phyloP scores from a whole-genome alignment of 2,888 invertebrate species.

The Diaprepes abbreviatus region DNA sequence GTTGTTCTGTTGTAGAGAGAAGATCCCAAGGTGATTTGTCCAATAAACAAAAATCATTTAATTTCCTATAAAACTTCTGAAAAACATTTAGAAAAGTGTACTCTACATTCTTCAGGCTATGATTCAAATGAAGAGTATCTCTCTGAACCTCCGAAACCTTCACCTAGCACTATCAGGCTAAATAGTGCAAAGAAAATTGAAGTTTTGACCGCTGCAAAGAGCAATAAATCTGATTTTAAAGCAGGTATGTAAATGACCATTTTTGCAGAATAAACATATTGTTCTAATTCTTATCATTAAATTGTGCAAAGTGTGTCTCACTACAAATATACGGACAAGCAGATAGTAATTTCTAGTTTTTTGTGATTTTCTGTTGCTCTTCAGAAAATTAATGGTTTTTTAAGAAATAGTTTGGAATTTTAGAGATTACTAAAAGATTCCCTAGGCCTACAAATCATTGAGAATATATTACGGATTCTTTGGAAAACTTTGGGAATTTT shows the following conservation, averaged over 20 bases:
- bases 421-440: too few species aligned
- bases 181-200: slow-evolving; percentile 67
- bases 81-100: slow-evolving; percentile 68
- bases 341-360: too few species aligned
- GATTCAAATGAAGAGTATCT: slow-evolving; percentile 65
- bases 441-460: too few species aligned
- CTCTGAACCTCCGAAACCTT: slow-evolving; percentile 63
- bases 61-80: slow-evolving; percentile 65
- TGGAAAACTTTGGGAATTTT: too few species aligned
- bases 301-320: too few species aligned
- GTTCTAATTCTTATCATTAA: too few species aligned
- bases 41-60: slow-evolving; percentile 67
- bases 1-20: slow-evolving; percentile 58
- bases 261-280: too few species aligned
- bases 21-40: slow-evolving; percentile 65
- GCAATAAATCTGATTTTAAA: slow-evolving; percentile 58
- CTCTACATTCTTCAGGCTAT: slow-evolving; percentile 69
- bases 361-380: too few species aligned
- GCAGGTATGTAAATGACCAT: slow-evolving; percentile 61
- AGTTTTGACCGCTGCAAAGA: slow-evolving; percentile 58
- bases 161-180: slow-evolving; percentile 30
- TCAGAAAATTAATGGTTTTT: too few species aligned
- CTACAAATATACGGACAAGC: too few species aligned
- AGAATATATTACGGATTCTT: too few species aligned
- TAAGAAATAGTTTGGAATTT: too few species aligned